These are phyloP conservation scores for Archips crataeganus DNA, from an alignment of 2,888 invertebrate species.

Conservation along the genomic window DNA sequence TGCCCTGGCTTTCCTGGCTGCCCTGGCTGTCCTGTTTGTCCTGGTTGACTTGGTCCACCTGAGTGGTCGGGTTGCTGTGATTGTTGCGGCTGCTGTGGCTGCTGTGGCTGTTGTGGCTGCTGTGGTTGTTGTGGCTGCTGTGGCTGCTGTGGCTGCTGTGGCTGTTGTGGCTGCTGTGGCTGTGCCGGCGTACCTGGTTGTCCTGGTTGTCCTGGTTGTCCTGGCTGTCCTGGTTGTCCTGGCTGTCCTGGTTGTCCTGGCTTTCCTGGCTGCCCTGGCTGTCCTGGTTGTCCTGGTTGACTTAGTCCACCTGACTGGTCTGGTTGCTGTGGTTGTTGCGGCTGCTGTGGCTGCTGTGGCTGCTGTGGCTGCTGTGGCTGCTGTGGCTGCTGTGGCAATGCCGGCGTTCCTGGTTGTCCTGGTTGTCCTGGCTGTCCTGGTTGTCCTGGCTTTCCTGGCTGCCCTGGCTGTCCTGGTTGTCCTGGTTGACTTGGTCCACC, in stretches of 20 bases:
- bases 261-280: too few species aligned
- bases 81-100: not conserved
- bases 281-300: too few species aligned
- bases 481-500: conserved; percentile 40
- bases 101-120: too few species aligned
- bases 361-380: too few species aligned
- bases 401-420: not conserved
- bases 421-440: not conserved
- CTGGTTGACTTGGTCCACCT: conserved; percentile 6
- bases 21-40: conserved; percentile 8
- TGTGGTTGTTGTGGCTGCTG: too few species aligned
- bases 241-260: conserved; percentile 1
- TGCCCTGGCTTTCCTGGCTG: not conserved
- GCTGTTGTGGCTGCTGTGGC: too few species aligned
- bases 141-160: too few species aligned
- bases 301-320: too few species aligned
- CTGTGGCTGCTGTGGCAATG: too few species aligned
- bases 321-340: not conserved
- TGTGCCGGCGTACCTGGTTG: not conserved
- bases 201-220: not conserved
- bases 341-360: not conserved
- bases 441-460: too few species aligned
- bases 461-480: not conserved
- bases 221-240: not conserved
- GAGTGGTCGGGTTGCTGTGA: not conserved